Evolutionary conservation across 2,888 invertebrate species (phyloP).

Genomic region (Nymphalis c-album): DNA sequence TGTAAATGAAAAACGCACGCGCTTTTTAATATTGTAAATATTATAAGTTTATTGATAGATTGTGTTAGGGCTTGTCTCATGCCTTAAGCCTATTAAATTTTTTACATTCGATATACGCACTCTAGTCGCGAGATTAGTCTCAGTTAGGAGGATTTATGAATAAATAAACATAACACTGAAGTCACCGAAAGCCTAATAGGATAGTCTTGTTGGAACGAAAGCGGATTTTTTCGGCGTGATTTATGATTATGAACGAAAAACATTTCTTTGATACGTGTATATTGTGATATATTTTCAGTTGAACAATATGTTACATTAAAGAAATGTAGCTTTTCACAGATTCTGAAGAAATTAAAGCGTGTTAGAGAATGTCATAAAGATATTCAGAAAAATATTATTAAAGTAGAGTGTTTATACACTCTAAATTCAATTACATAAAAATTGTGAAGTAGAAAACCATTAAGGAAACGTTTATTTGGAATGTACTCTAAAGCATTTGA

Average conservation of each 20-base stretch:
- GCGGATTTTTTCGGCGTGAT: slow-evolving; percentile 26
- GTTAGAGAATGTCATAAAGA: too few species aligned
- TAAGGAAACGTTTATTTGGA: slow-evolving; percentile 5
- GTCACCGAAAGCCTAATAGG: slow-evolving; percentile 23
- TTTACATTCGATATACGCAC: background rate
- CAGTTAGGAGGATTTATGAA: slow-evolving; percentile 33
- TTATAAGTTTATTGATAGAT: too few species aligned
- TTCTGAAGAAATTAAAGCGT: too few species aligned
- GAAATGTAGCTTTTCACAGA: background rate
- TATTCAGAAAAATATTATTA: too few species aligned
- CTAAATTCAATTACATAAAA: too few species aligned
- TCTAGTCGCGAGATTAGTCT: slow-evolving; percentile 20
- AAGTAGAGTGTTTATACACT: too few species aligned
- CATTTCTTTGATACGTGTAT: slow-evolving; percentile 1
- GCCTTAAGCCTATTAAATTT: background rate
- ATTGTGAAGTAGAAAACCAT: slow-evolving; percentile 2
- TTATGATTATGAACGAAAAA: slow-evolving; percentile 18
- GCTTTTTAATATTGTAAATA: too few species aligned
- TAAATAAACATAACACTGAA: slow-evolving; percentile 28
- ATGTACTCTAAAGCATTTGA: background rate
- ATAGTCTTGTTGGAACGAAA: slow-evolving; percentile 26
- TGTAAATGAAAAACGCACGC: too few species aligned
- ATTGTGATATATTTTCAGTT: background rate
- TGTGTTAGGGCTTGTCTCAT: background rate
- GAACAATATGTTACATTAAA: background rate